phyloP scores from a whole-genome alignment of 2,888 invertebrate genomes.

The Tetramorium bicarinatum region DNA sequence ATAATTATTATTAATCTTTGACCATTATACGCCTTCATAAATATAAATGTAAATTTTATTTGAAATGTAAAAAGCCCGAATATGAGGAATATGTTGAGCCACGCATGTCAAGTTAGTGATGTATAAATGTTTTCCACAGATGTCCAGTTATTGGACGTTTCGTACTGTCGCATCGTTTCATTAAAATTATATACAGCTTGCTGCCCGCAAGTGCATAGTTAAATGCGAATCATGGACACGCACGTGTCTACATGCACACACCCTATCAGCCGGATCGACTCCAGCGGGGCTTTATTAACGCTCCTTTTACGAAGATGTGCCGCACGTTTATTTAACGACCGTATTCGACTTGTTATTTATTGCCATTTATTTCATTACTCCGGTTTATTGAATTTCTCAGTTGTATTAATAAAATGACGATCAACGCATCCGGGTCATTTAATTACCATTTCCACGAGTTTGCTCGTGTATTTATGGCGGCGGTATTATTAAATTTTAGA shows the following conservation, averaged over 20 bases:
- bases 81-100: constrained; percentile 30
- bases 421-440: constrained; percentile 49
- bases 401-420: constrained; percentile 46
- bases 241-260: constrained; percentile 19
- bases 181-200: constrained; percentile 52
- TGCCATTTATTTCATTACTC: constrained; percentile 35
- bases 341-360: constrained; percentile 45
- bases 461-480: constrained; percentile 45
- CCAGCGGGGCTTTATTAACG: constrained; percentile 62
- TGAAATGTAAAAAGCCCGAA: constrained; percentile 28
- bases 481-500: constrained; percentile 50
- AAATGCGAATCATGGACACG: constrained; percentile 35
- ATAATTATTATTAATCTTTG: constrained; percentile 35
- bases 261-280: constrained; percentile 21
- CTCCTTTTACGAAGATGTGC: constrained; percentile 62
- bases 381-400: constrained; percentile 43
- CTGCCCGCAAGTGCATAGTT: constrained; percentile 48
- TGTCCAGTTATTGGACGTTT: constrained; percentile 57
- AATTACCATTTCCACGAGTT: constrained; percentile 41
- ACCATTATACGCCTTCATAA: not conserved
- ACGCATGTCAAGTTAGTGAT: constrained; percentile 42
- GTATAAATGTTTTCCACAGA: constrained; percentile 51
- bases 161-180: constrained; percentile 58
- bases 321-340: constrained; percentile 70
- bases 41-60: constrained; percentile 39